These are phyloP conservation scores for Abrostola triplasia DNA, from an alignment of 2,888 invertebrate genomes.

Conservation along the genomic window DNA sequence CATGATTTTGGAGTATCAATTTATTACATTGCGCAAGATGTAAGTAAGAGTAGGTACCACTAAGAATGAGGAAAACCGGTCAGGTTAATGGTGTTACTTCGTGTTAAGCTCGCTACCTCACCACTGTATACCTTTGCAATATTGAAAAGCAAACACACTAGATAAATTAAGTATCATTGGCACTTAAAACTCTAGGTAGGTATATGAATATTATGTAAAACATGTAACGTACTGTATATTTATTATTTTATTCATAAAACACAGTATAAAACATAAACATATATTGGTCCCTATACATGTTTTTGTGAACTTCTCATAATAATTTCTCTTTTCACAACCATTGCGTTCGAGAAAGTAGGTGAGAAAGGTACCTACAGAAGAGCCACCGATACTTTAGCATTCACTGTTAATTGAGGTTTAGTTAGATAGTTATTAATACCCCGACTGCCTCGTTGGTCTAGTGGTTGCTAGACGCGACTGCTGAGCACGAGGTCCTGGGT, in stretches of 20 bases:
- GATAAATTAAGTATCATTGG: not conserved
- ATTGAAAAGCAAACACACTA: not conserved
- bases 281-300: not conserved
- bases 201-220: too few relatives aligned
- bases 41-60: constrained; percentile 7
- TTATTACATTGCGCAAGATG: constrained; percentile 14
- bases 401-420: not conserved
- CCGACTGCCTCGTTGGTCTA: too few relatives aligned
- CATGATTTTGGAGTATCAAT: constrained; percentile 1
- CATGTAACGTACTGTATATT: too few relatives aligned
- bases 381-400: not conserved
- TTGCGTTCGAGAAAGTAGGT: not conserved
- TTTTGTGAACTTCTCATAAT: not conserved
- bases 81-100: constrained; percentile 14
- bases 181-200: too few relatives aligned
- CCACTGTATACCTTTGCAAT: not conserved
- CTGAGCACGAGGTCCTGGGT: too few relatives aligned
- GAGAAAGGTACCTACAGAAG: not conserved
- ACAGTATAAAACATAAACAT: not conserved
- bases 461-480: too few relatives aligned
- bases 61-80: constrained; percentile 33
- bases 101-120: constrained; percentile 28
- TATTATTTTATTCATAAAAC: not conserved
- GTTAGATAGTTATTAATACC: too few relatives aligned
- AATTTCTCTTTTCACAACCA: constrained; percentile 5